Evolutionary conservation across 2,113 vertebrate species (phyloP), one percentile per base, ranked within the genome.

Genomic region (Otolemur garnettii): DNA sequence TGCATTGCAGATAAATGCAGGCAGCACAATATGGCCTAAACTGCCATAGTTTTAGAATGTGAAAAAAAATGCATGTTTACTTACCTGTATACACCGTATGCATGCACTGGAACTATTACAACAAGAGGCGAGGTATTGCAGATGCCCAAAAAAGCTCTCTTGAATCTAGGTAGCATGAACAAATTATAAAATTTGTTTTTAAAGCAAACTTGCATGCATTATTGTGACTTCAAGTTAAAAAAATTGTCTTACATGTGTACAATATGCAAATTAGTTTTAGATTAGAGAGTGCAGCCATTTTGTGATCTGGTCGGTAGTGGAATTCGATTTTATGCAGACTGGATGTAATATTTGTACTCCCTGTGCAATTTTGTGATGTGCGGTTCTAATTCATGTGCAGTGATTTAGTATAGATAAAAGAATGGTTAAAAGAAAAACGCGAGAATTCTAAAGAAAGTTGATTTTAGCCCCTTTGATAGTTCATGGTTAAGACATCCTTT

Each of bases 331-430:
- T 99, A 98, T 98, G 98, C 98, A 99, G 99, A 99, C 99, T 99
- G 99, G 99, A 99, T 99, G 98, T 99, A 98, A 99, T 99, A 98
- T 98, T 94, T 98, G 99, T 99, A 99, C 99, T 99, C 98, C 99
- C 99, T 99, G 99, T 99, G 99, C 99, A 98, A 99, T 99, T 99
- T 98, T 98, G 99, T 99, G 99, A 98, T 35, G 99, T 99, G 99
- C 99, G 99, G 99, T 99, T 99, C 98, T 99, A 98, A 98, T 99
- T 99, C 98, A 98, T 97, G 98, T 99, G 99, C 98, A 98, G 98
- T 99, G 99, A 98, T 97, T 98, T 98, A 99, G 99, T 98, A 98
- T 99, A 99, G 98, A 98, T 98, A 98, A 97, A 97, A 98, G 98
- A 98, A 98, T 98, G 98, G 98, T 95, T 96, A 98, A 97, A 98